Conservation (phyloP, 2,113 vertebrate species). For the Amphilophus citrinellus region DNA sequence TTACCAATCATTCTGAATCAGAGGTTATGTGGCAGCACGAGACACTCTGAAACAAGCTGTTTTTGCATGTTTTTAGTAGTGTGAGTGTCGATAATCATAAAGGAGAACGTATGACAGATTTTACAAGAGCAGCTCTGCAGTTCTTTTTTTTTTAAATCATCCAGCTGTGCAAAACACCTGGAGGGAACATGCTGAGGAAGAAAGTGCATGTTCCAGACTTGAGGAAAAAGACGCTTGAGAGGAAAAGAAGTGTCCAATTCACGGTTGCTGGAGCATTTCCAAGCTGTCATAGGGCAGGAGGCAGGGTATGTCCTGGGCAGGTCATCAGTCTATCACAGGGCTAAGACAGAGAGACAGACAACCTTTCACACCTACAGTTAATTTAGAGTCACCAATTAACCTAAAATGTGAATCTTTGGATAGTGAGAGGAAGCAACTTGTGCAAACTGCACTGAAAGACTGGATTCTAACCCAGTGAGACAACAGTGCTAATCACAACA, state of each 20-base stretch:
- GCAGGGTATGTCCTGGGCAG: fast-evolving
- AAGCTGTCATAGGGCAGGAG: background rate
- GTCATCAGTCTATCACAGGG: background rate
- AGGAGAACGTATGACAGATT: slow-evolving; percentile 46
- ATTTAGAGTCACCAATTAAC: background rate
- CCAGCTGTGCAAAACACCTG: slow-evolving; percentile 70
- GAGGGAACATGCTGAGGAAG: slow-evolving; percentile 47
- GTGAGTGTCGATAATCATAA: slow-evolving; percentile 37
- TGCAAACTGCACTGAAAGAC: background rate
- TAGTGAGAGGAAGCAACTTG: background rate
- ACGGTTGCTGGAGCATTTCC: background rate
- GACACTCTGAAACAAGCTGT: slow-evolving; percentile 37
- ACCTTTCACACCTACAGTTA: background rate
- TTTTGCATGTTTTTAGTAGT: slow-evolving; percentile 35
- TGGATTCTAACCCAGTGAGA: background rate
- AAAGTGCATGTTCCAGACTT: slow-evolving; percentile 16
- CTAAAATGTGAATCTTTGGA: background rate
- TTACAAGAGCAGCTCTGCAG: slow-evolving; percentile 38
- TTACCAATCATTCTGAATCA: slow-evolving; percentile 20
- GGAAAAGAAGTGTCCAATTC: background rate
- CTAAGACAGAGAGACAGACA: background rate
- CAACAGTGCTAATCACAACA: background rate
- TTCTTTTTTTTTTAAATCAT: slow-evolving; percentile 17
- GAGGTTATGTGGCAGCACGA: slow-evolving; percentile 34
- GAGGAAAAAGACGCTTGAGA: background rate